A percentile compares a stretch with the other conserved stretches of the same genome.
These are phyloP conservation scores for Chrysina gloriosa DNA, from an alignment of 2,888 invertebrate genomes.

Conservation along the genomic window DNA sequence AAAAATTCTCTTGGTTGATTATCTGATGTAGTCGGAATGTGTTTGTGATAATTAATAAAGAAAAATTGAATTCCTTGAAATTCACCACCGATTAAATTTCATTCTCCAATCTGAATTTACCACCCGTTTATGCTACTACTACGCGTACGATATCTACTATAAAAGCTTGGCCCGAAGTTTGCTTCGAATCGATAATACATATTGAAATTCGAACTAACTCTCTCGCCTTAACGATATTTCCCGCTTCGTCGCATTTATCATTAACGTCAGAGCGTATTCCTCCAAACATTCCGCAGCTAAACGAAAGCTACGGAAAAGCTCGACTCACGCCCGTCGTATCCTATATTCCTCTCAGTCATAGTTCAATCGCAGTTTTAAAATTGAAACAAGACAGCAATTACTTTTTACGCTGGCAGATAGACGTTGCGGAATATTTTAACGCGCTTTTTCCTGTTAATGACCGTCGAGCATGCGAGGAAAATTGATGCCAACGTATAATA, in stretches of 20 bases:
- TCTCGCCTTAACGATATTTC: slow-evolving; percentile 3
- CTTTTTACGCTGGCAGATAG: background rate
- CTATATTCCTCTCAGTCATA: background rate
- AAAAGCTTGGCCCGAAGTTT: background rate
- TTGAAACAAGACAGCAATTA: background rate
- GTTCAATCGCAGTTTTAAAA: background rate
- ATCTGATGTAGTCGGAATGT: no score
- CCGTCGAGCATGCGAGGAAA: background rate
- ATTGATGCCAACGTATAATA: background rate
- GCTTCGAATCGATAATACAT: slow-evolving; percentile 7
- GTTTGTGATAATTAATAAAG: no score
- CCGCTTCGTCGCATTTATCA: slow-evolving; percentile 5
- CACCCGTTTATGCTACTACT: no score
- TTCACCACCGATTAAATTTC: no score
- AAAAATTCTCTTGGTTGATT: no score
- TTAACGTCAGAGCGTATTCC: slow-evolving; percentile 6
- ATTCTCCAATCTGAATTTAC: no score
- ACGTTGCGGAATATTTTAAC: background rate
- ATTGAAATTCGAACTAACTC: slow-evolving; percentile 4
- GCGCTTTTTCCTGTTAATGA: background rate
- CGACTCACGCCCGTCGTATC: background rate
- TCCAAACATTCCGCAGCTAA: background rate
- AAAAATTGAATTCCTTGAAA: no score
- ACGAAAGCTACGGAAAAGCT: no score
- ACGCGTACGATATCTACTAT: no score